These are phyloP conservation scores for Leuciscus idus DNA, from an alignment of 2,113 vertebrate species.

Conservation along the genomic window DNA sequence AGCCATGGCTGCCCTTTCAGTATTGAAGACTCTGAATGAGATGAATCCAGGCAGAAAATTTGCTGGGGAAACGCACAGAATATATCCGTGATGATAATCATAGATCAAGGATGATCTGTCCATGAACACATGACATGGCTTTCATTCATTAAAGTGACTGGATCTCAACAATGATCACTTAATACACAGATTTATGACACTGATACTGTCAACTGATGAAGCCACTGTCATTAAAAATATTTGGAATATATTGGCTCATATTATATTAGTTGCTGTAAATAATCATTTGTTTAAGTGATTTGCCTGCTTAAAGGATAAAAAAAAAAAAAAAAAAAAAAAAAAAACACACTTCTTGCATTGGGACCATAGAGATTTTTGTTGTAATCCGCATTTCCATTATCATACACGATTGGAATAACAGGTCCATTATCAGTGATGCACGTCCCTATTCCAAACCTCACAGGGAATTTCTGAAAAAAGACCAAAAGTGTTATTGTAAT, in stretches of 20 bases:
- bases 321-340: too few species aligned
- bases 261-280: too few species aligned
- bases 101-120: too few species aligned
- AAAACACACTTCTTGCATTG: neutral
- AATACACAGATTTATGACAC: neutral
- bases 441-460: neutral
- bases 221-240: neutral
- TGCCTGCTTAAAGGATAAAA: too few species aligned
- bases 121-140: neutral
- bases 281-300: too few species aligned
- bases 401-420: slow-evolving; percentile 53
- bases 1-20: slow-evolving; percentile 61
- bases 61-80: neutral
- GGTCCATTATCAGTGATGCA: slow-evolving; percentile 53
- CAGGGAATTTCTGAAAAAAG: neutral
- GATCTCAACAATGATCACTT: neutral
- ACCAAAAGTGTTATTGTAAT: neutral
- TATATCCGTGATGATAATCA: neutral
- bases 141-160: neutral
- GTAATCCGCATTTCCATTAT: slow-evolving; percentile 34
- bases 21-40: slow-evolving; percentile 62
- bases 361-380: slow-evolving; percentile 38
- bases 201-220: neutral
- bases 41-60: slow-evolving; percentile 57
- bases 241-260: neutral